Base-by-base conservation (phyloP, 2,797 vertebrate species). In the Taeniopygia guttata region DNA sequence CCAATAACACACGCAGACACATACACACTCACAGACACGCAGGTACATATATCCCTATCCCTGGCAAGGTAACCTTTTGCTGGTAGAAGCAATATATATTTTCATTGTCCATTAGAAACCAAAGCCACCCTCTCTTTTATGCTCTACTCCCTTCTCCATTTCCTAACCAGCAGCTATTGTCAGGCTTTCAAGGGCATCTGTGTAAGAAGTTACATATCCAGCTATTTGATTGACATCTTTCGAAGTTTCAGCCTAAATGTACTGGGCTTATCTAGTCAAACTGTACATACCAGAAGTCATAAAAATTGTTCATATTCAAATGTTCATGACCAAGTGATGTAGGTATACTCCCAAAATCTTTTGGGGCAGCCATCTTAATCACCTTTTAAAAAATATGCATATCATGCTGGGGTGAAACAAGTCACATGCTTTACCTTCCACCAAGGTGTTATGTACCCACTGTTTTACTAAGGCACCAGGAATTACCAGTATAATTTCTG, bases 391-490 rank as follows among this genome's bases (percentile, higher is more conserved):
- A 94, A 93, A 91, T 67, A 76, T 0, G 54, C 4, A 0, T 51
- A 93, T 90, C 92, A 91, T 91, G 80, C 93, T 92, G 85, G 69
- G 93, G 56, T 83, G 51, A 91, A 90, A 95, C 54, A 78, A 94
- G 79, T 60, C 70, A 84, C 84, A 81, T 64, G 90, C 84, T 83
- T 90, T 87, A 87, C 84, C 29, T 90, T 80, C 75, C 83, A 95
- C 84, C 92, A 90, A 84, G 89, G 93, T 93, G 89, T 96, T 93
- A 97, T 55, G 78, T 70, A 92, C 85, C 83, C 92, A 90, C 30
- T 60, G 67, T 97, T 97, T 96, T 96, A 97, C 94, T 97, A 97
- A 97, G 97, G 97, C 97, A 97, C 94, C 90, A 94, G 90, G 94
- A 96, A 95, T 88, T 73, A 95, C 85, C 70, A 64, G 76, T 92